phyloP scores from a whole-genome alignment of 2,113 vertebrate species.

The Rhinolophus ferrumequinum region DNA sequence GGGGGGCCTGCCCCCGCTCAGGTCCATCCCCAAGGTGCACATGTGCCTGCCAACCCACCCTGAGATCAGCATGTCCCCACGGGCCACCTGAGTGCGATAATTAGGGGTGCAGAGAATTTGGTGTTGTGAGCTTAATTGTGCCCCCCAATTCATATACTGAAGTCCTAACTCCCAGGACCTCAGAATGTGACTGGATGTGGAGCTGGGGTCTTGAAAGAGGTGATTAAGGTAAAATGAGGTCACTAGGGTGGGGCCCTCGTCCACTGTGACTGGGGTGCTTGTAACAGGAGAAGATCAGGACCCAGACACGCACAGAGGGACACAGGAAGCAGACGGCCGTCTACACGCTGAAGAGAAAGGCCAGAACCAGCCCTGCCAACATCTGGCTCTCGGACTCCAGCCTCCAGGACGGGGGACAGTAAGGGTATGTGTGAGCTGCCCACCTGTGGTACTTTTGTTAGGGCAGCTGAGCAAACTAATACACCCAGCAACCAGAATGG shows the following conservation, averaged over 20 bases:
- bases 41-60: too few relatives aligned
- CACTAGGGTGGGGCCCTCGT: not conserved
- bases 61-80: fast-evolving
- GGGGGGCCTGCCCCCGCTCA: fast-evolving
- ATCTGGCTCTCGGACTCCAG: not conserved
- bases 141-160: too few relatives aligned
- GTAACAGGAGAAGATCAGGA: not conserved
- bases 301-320: not conserved
- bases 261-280: not conserved
- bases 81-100: not conserved
- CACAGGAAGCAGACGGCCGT: fast-evolving
- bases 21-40: too few relatives aligned
- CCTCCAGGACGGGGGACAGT: not conserved
- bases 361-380: fast-evolving
- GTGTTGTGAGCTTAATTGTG: fast-evolving
- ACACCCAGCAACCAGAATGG: not conserved
- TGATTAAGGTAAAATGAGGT: not conserved
- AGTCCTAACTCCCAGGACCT: not conserved
- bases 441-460: not conserved
- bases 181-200: not conserved
- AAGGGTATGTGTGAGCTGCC: fast-evolving
- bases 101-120: not conserved
- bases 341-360: not conserved
- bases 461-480: not conserved
- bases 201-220: not conserved